Base-by-base conservation (phyloP, 2,113 vertebrate genomes). In the Antechinus stuartii region DNA sequence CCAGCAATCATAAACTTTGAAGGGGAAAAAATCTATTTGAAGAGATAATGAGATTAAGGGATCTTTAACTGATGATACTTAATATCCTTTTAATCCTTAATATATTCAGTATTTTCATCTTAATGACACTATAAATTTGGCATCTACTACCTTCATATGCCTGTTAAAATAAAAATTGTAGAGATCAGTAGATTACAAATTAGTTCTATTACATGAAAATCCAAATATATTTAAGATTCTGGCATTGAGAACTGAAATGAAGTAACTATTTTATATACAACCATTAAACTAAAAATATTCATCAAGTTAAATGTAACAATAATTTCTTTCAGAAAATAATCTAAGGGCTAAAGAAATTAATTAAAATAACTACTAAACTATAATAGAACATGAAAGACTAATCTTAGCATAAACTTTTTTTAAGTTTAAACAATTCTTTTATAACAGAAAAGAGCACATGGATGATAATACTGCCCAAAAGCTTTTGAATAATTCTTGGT, bases 391-490 rank as follows among this genome's bases (percentile, higher is more conserved):
- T 10, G 53, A 95, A 89, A 89, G 89, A 25, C 55, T 93, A 23
- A 84, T 84, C 47, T 91, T 61, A 90, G 91, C 52, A 42, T 22
- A 94, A 94, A 93, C 24, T 92, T 42, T 49, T 27, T 89, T 68
- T 30, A 50, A 89, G 96, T 92, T 93, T 54, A 94, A 95, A 30
- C n/a, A 61, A 57, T 94, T 92, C 46, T 95, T 95, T 90, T 61
- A 68, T 55, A 91, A 93, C 91, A 42, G 90, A 95, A 93, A 95
- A 49, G 90, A 91, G 94, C 9, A 54, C 55, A 56, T 7, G 1
- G 14, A 53, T 3, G 55, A 4, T 91, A 92, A 92, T 93, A 8
- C 49, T 91, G 91, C 50, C 94, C 56, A 93, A 42, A 94, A 94
- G 1, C 42, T 92, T 54, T 92, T 91, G 8, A 94, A 68, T 50